phyloP scores from a whole-genome alignment of 1,140 invertebrate genomes.

The Sarcophaga bullata region DNA sequence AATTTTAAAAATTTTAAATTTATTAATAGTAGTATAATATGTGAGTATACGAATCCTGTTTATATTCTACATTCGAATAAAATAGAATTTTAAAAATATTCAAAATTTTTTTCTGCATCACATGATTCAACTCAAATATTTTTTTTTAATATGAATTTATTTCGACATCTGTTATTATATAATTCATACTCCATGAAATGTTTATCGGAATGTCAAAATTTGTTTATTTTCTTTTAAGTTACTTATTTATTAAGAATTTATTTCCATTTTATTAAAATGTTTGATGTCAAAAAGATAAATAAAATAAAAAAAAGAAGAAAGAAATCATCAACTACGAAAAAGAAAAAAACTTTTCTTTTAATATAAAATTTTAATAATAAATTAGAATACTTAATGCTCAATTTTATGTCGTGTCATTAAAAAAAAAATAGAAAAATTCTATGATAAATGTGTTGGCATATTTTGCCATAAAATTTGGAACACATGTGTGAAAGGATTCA shows the following conservation, averaged over 20 bases:
- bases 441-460: too few species aligned
- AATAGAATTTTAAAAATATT: not conserved
- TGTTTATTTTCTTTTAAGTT: slow-evolving; percentile 14
- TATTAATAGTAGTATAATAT: too few species aligned
- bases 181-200: not conserved
- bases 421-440: not conserved
- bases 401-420: not conserved
- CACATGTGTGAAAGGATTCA: not conserved
- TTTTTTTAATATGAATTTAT: not conserved
- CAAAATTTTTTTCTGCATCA: not conserved
- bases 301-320: not conserved
- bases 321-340: not conserved
- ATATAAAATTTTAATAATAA: not conserved
- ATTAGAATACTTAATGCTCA: not conserved
- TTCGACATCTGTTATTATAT: not conserved
- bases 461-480: not conserved
- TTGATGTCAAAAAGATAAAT: slow-evolving; percentile 5
- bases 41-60: too few species aligned
- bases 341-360: not conserved
- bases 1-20: too few species aligned
- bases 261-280: not conserved
- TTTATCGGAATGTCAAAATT: slow-evolving; percentile 6
- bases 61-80: too few species aligned
- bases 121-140: not conserved
- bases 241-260: slow-evolving; percentile 10